Evolutionary conservation across 2,888 invertebrate species (phyloP).

Genomic region (Thereva unica): DNA sequence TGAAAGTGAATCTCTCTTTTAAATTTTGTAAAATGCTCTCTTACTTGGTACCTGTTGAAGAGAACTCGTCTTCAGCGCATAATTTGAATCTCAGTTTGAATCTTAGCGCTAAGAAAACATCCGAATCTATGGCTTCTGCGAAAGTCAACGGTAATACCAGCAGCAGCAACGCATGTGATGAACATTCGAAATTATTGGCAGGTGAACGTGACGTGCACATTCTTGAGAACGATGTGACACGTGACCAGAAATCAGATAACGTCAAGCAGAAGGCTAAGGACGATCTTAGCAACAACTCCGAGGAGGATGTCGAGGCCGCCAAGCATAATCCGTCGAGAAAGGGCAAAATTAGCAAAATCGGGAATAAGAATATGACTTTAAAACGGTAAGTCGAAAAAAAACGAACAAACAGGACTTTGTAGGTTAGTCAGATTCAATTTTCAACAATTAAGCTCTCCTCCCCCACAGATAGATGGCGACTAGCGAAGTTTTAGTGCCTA

Average conservation of each 20-base stretch:
- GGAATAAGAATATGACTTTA: conserved; percentile 54
- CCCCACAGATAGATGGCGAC: no score
- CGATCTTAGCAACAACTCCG: conserved; percentile 21
- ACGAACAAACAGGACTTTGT: neutral
- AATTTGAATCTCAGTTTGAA: conserved; percentile 27
- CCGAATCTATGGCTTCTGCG: neutral
- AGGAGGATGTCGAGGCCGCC: conserved; percentile 15
- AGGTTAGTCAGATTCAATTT: no score
- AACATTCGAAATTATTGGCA: conserved; percentile 39
- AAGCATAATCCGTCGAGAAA: conserved; percentile 47
- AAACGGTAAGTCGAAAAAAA: conserved; percentile 51
- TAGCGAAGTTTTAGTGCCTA: no score
- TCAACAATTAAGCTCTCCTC: no score
- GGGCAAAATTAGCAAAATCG: conserved; percentile 53
- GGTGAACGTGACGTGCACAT: conserved; percentile 38
- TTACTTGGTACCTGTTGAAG: conserved; percentile 35
- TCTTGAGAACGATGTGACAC: conserved; percentile 33
- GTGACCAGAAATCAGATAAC: conserved; percentile 39
- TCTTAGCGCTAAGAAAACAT: conserved; percentile 15
- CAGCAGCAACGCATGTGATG: conserved; percentile 38
- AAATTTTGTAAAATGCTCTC: conserved; percentile 31
- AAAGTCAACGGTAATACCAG: neutral
- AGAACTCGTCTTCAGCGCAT: conserved; percentile 22
- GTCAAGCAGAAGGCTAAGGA: conserved; percentile 17
- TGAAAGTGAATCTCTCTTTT: neutral